Conservation (phyloP, 2,797 vertebrate species). For the Gouania willdenowi region DNA sequence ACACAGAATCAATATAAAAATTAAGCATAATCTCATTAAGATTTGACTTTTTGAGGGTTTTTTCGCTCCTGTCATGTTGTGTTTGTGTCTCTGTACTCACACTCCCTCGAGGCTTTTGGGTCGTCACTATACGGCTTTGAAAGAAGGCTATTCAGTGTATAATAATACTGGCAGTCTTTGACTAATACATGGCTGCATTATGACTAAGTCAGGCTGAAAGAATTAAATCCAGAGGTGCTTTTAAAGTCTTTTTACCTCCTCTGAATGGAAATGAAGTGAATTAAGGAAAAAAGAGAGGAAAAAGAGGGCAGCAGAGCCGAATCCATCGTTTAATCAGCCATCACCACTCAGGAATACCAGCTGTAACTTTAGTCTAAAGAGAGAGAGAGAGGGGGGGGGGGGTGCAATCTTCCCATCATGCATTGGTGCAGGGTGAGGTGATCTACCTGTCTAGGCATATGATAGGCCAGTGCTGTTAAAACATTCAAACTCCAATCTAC, state of each 20-base stretch:
- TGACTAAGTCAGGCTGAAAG: slow-evolving; percentile 62
- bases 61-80: slow-evolving; percentile 34
- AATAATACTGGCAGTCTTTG: slow-evolving; percentile 54
- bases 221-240: slow-evolving; percentile 62
- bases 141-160: slow-evolving; percentile 41
- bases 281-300: slow-evolving; percentile 16
- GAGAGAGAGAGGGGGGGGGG: slow-evolving; percentile 1
- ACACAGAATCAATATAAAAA: no score
- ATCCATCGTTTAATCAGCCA: slow-evolving; percentile 17
- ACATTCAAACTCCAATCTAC: no score
- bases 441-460: slow-evolving; percentile 34
- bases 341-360: slow-evolving; percentile 29
- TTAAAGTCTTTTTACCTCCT: slow-evolving; percentile 69
- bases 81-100: slow-evolving; percentile 38
- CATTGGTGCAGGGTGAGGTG: not conserved
- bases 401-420: slow-evolving; percentile 7
- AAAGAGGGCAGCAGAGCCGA: slow-evolving; percentile 54
- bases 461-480: no score
- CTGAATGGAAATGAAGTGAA: slow-evolving; percentile 55
- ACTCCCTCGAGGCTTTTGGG: slow-evolving; percentile 42
- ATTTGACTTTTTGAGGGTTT: no score
- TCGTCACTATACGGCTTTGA: slow-evolving; percentile 38
- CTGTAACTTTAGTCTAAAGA: slow-evolving; percentile 38
- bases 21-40: no score
- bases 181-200: slow-evolving; percentile 60